A percentile compares a stretch with the other conserved stretches of the same genome.
These are phyloP conservation scores for Romanogobio albipinnatus DNA, from an alignment of 2,113 vertebrate species.

Conservation along the genomic window DNA sequence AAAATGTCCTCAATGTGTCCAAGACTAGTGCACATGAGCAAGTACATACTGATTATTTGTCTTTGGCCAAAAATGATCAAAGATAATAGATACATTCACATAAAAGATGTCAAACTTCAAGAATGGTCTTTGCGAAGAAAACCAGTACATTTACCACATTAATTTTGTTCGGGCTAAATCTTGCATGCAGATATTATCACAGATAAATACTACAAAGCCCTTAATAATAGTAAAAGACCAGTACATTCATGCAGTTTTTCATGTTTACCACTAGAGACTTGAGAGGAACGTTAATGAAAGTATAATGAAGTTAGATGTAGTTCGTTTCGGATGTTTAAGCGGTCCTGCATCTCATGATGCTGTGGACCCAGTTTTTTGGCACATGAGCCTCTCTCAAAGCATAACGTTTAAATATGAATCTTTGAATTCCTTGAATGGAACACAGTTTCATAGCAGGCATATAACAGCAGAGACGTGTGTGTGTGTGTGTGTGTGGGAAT, in stretches of 20 bases:
- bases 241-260: slow-evolving; percentile 25
- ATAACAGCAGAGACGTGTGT: slow-evolving; percentile 4
- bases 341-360: background rate
- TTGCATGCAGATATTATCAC: slow-evolving; percentile 49
- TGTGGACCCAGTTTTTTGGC: no score
- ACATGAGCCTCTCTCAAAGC: no score
- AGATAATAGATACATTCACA: background rate
- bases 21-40: background rate
- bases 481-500: slow-evolving; percentile 19
- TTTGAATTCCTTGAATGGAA: slow-evolving; percentile 28
- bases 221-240: slow-evolving; percentile 18
- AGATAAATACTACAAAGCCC: slow-evolving; percentile 30
- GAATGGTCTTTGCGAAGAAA: slow-evolving; percentile 8
- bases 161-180: background rate
- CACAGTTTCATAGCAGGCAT: slow-evolving; percentile 23
- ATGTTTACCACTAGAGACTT: background rate
- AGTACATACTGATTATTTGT: background rate
- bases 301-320: background rate
- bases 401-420: background rate
- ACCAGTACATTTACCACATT: slow-evolving; percentile 17
- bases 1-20: slow-evolving; percentile 21
- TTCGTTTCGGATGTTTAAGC: background rate
- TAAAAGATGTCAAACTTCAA: background rate
- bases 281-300: background rate
- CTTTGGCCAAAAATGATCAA: slow-evolving; percentile 18